phyloP scores from a whole-genome alignment of 2,113 vertebrate genomes.

The Carassius auratus region DNA sequence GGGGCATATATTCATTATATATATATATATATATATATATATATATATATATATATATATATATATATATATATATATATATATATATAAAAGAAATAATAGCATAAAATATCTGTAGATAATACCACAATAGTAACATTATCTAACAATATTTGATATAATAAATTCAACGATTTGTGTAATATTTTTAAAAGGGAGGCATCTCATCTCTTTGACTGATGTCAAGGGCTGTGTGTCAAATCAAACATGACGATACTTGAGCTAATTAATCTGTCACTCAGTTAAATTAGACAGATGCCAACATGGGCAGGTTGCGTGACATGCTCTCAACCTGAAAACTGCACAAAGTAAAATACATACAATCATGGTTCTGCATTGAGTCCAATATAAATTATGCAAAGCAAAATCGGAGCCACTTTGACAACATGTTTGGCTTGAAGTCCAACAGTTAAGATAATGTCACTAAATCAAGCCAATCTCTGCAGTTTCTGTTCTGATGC shows the following conservation, averaged over 20 bases:
- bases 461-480: no score
- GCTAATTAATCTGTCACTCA: constrained; percentile 19
- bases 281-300: neutral
- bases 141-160: neutral
- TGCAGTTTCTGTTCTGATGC: neutral
- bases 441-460: neutral
- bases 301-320: neutral
- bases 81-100: no score
- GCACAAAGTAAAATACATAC: neutral
- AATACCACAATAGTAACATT: neutral
- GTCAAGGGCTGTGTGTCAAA: neutral
- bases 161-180: neutral
- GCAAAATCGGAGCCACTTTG: neutral
- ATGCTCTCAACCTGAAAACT: neutral
- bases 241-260: neutral
- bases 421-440: neutral
- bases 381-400: neutral
- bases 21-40: no score
- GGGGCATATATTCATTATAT: no score
- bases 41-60: no score
- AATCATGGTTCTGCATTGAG: neutral
- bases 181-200: neutral
- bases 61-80: no score
- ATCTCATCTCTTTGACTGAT: neutral
- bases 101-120: no score